phyloP scores from a whole-genome alignment of 2,888 invertebrate species.

The Caenorhabditis panamensis region DNA sequence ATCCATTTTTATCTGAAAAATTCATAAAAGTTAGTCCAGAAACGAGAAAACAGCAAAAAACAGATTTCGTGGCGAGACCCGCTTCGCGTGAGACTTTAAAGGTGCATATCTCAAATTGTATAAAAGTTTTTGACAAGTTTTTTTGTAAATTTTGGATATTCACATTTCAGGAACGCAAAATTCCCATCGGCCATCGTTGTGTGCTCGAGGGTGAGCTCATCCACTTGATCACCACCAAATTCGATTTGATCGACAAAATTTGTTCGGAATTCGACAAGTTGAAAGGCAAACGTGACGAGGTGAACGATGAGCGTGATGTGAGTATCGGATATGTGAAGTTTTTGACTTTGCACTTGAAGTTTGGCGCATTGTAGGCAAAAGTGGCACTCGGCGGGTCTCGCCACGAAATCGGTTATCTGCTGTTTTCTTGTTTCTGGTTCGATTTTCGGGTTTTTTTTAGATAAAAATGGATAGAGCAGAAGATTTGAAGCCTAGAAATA shows the following conservation, averaged over 20 bases:
- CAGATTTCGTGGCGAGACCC: no score
- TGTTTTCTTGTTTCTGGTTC: no score
- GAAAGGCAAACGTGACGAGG: slow-evolving; percentile 65
- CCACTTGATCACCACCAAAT: slow-evolving; percentile 67
- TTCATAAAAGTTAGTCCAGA: no score
- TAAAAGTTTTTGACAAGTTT: slow-evolving; percentile 14
- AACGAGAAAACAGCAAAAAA: no score
- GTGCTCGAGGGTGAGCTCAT: slow-evolving; percentile 73
- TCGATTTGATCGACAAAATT: slow-evolving; percentile 75
- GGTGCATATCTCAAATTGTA: no score
- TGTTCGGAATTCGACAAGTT: slow-evolving; percentile 71
- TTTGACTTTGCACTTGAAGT: neutral
- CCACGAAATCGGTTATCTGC: no score
- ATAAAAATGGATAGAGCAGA: no score
- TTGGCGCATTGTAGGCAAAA: neutral
- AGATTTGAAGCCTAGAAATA: no score
- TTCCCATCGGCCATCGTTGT: slow-evolving; percentile 73
- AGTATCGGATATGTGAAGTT: neutral
- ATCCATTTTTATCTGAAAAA: no score
- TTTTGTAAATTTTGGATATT: neutral
- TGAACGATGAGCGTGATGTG: slow-evolving; percentile 71
- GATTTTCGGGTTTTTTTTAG: no score
- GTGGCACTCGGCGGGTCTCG: no score
- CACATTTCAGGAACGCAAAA: slow-evolving; percentile 64
- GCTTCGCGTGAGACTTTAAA: no score